Percentiles rank a stretch among this genome's conserved stretches.
phyloP scores from a whole-genome alignment of 1,140 invertebrate genomes.

The Tetraneura akinire region DNA sequence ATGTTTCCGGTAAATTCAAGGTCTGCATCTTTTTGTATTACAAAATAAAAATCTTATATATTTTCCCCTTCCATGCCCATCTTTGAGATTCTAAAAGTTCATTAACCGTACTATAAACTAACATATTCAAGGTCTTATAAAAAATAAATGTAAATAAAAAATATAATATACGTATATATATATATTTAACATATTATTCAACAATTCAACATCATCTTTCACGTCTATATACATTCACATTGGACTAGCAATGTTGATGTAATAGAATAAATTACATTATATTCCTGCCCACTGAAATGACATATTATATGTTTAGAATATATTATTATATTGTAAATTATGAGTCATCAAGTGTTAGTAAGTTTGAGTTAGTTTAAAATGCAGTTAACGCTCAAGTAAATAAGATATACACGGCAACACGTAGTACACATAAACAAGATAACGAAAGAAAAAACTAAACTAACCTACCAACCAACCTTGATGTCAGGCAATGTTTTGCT shows the following conservation, averaged over 20 bases:
- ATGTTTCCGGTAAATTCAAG: not conserved
- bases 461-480: constrained; percentile 26
- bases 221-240: no score
- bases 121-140: not conserved
- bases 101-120: not conserved
- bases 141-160: no score
- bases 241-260: no score
- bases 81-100: not conserved
- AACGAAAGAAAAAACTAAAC: not conserved
- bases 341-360: not conserved
- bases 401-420: not conserved
- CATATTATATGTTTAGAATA: not conserved
- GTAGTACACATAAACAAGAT: not conserved
- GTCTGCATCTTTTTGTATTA: not conserved
- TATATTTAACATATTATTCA: no score
- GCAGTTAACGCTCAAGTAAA: not conserved
- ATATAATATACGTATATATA: not conserved
- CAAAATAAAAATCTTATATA: not conserved
- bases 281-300: no score
- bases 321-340: not conserved
- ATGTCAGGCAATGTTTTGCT: not conserved
- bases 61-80: not conserved
- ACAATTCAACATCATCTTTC: no score
- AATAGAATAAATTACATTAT: no score
- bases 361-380: not conserved